These are phyloP conservation scores for Semotilus atromaculatus DNA, from an alignment of 2,797 vertebrate genomes.

Conservation along the genomic window DNA sequence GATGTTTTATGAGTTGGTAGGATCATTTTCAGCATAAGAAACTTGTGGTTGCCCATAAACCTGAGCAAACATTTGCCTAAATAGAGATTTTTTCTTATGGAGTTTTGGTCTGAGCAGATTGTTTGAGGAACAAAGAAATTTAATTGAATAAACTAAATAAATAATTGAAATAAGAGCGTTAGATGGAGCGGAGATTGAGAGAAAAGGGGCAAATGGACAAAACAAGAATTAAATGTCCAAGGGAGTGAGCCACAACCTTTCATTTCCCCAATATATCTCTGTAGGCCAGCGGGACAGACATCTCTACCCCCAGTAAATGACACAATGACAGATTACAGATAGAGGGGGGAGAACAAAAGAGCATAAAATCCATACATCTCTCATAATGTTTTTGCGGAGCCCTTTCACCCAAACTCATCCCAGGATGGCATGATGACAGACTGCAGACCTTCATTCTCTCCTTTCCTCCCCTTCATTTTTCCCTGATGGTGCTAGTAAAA, in stretches of 20 bases:
- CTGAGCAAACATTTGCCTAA: conserved; percentile 1
- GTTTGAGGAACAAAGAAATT: background rate
- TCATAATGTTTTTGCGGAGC: conserved; percentile 48
- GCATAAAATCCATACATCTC: conserved; percentile 23
- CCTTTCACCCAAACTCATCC: conserved; percentile 57
- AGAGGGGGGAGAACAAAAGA: background rate
- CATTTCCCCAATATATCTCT: background rate
- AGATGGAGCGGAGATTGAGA: background rate
- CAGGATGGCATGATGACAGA: conserved; percentile 56
- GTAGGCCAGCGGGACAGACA: conserved; percentile 3
- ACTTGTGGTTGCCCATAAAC: background rate
- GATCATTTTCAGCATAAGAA: background rate
- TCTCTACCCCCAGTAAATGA: background rate
- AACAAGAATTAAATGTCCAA: background rate
- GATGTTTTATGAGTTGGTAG: background rate
- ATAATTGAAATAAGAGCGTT: background rate
- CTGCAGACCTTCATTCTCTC: conserved; percentile 50
- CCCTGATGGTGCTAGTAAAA: conserved; percentile 45
- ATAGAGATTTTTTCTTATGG: background rate
- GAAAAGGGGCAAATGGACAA: background rate
- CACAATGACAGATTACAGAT: conserved; percentile 20
- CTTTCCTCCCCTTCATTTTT: conserved; percentile 50
- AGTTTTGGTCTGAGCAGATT: background rate
- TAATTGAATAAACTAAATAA: background rate
- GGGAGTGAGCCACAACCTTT: background rate